Evolutionary conservation across 1,140 invertebrate genomes (phyloP), one percentile per base, ranked within the genome.

Genomic region (Akabosia matsudoensis): DNA sequence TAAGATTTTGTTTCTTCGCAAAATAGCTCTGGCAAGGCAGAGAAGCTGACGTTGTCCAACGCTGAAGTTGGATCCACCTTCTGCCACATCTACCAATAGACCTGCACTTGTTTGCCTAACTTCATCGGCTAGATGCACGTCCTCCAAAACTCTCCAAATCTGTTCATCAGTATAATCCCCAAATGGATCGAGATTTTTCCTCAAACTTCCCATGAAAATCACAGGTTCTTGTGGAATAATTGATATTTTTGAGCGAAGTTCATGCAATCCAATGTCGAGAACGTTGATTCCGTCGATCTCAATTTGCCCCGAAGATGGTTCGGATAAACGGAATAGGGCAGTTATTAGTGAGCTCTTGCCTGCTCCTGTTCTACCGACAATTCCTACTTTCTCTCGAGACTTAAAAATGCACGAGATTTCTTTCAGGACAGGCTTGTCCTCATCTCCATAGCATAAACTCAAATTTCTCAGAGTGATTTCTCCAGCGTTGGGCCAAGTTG

Each of bases 151-250:
- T 76, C 86, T 88, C 95, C 94, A 96, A 4, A 96, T 84, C 56
- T 93, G 89, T 0, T 90, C 90, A 81, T 97, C 94, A 10, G 88
- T 87, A 84, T 92, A 89, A 14, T 85, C 85, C 77, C 90, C 87
- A 82, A 96, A 95, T 0, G 95, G 95, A 87, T 97, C 94, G 30
- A 97, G 87, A 86, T 96, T 87, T 13, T 34, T 67, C 73, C 86
- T 87, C 75, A 96, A 83, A 45, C 90, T 91, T 73, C 94, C 93
- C 37, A 92, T 92, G 85, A 96, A 96, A 71, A 96, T 85, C 75
- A 95, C 91, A 1, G 93, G 94, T 87, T 96, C 94, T 84, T 91
- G 92, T 67, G 92, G 92, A 84, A 97, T 96, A 82, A 97, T 96
- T 16, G 95, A 97, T 28, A 98, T 87, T 79, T 92, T 88, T 3